Percentiles rank a stretch among this genome's conserved stretches.
Evolutionary conservation across 1,140 invertebrate species (phyloP).

Genomic region (Nasonia giraulti): DNA sequence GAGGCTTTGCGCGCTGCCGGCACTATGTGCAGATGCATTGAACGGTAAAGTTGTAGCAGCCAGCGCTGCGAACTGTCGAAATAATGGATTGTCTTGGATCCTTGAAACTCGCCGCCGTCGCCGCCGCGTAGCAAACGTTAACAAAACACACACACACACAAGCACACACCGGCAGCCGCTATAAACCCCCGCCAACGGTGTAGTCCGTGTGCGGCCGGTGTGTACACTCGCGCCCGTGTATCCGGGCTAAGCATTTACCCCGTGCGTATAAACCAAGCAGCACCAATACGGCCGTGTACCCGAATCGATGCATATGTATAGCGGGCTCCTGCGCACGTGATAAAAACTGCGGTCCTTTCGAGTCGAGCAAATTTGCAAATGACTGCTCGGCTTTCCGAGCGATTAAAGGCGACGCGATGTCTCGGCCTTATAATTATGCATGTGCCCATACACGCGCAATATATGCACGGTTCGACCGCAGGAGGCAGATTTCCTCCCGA

Average conservation of each 20-base stretch:
- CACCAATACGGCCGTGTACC: no score
- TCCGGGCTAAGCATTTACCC: no score
- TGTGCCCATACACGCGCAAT: background rate
- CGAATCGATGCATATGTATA: no score
- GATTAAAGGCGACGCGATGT: no score
- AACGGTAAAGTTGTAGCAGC: slow-evolving; percentile 25
- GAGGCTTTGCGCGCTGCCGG: no score
- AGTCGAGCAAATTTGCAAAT: no score
- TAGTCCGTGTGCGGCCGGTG: background rate
- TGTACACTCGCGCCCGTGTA: background rate
- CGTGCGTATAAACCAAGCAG: background rate
- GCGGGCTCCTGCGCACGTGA: no score
- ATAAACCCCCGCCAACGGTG: background rate
- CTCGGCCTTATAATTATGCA: no score
- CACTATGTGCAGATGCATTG: background rate
- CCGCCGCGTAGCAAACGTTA: background rate
- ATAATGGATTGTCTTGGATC: slow-evolving; percentile 47
- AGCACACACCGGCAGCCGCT: background rate
- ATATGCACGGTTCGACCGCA: background rate
- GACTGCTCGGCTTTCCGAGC: no score
- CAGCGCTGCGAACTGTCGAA: background rate
- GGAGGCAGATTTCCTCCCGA: background rate
- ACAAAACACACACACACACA: slow-evolving; percentile 38
- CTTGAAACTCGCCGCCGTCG: background rate
- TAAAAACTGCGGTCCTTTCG: no score